These are phyloP conservation scores for Mercenaria mercenaria DNA, from an alignment of 1,140 invertebrate species.

Conservation along the genomic window DNA sequence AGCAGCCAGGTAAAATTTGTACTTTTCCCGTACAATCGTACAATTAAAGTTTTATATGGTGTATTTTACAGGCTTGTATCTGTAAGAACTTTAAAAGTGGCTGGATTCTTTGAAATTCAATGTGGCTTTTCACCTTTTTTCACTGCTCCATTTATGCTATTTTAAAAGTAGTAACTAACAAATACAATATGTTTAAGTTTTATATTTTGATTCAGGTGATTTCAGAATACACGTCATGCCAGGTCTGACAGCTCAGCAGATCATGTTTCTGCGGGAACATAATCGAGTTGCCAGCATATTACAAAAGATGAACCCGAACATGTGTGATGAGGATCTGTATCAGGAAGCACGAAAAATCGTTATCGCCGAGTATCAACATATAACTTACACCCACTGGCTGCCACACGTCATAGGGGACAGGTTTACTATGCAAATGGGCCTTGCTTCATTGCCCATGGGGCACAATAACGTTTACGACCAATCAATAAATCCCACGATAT, in stretches of 20 bases:
- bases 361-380: constrained; percentile 91
- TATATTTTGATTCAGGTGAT: constrained; percentile 51
- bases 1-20: no score
- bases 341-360: constrained; percentile 94
- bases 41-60: no score
- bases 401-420: constrained; percentile 91
- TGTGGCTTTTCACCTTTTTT: no score
- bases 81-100: no score
- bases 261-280: constrained; percentile 97
- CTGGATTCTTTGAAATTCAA: no score
- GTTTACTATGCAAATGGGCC: constrained; percentile 40
- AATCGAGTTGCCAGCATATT: constrained; percentile 94
- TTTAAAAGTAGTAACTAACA: no score
- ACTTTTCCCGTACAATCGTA: no score
- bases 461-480: constrained; percentile 89
- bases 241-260: constrained; percentile 94
- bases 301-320: constrained; percentile 93
- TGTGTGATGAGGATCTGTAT: constrained; percentile 97
- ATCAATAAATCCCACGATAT: constrained; percentile 92
- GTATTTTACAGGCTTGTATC: no score
- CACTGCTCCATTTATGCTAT: no score
- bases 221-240: constrained; percentile 53
- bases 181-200: no score
- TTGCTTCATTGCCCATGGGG: constrained; percentile 18
- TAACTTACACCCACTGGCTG: constrained; percentile 95